A percentile compares a stretch with the other conserved stretches of the same genome.
Conservation (phyloP, 2,113 vertebrate species). For the Hyperoodon ampullatus region DNA sequence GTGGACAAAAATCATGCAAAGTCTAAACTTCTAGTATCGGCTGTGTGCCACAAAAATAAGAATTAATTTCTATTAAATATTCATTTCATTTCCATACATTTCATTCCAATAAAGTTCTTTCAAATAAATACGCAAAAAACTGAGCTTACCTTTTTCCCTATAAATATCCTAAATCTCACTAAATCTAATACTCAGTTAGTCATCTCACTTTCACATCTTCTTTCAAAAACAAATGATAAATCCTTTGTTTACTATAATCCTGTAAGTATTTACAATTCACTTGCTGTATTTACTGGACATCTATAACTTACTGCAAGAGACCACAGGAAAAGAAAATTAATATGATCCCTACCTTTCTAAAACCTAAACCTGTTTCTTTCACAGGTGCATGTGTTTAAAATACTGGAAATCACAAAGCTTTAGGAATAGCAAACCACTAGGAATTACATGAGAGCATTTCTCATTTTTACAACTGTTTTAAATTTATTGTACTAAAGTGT, state of each 20-base stretch:
- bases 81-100: background rate
- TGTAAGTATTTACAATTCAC: background rate
- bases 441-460: background rate
- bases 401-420: background rate
- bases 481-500: background rate
- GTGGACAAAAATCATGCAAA: background rate
- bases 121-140: slow-evolving; percentile 22
- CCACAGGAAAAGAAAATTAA: background rate
- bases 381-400: background rate
- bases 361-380: background rate
- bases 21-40: background rate
- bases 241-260: background rate
- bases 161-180: background rate
- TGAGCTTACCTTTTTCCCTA: background rate
- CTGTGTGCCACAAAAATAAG: background rate
- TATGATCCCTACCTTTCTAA: background rate
- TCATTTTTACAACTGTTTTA: background rate
- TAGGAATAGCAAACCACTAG: background rate
- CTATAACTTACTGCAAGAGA: background rate
- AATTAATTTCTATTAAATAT: background rate
- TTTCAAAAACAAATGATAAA: background rate
- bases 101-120: background rate
- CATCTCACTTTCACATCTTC: background rate
- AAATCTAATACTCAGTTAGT: background rate
- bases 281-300: background rate